Base-by-base conservation (phyloP, 2,888 invertebrate genomes). In the Lycaena phlaeas region DNA sequence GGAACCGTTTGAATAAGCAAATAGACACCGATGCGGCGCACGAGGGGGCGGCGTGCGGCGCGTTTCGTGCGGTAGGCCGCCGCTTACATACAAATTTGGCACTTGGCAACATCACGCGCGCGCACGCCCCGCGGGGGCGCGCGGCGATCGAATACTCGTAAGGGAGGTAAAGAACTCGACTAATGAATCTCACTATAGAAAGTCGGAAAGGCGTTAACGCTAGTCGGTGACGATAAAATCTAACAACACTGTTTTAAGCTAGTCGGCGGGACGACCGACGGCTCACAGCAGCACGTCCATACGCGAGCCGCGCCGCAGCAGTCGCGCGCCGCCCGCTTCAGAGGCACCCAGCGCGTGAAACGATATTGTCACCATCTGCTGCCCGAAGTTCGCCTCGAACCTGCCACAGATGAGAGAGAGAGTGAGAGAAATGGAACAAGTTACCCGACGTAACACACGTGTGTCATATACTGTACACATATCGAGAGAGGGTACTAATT, bases 381-480 rank as follows among this genome's bases (percentile, higher is more conserved):
- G 89, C 4, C 92, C 93, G 72, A 93, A 92, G 75, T 92, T 92
- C 15, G 92, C 92, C 74, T 93, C 93, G 75, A 93, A 93, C 72
- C 93, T 93, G 67, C 44, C 38, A 36, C 14, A 34, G n/a, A 27
- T n/a, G n/a, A n/a, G n/a, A n/a, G n/a, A n/a, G n/a, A n/a, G n/a
- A n/a, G n/a, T n/a, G n/a, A n/a, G n/a, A n/a, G n/a, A n/a, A n/a
- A n/a, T n/a, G n/a, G n/a, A n/a, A n/a, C n/a, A n/a, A n/a, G n/a
- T n/a, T n/a, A n/a, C n/a, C n/a, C n/a, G n/a, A n/a, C n/a, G n/a
- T n/a, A n/a, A n/a, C n/a, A n/a, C n/a, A n/a, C n/a, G n/a, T n/a
- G n/a, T n/a, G n/a, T n/a, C n/a, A n/a, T n/a, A n/a, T n/a, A n/a
- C n/a, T n/a, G n/a, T n/a, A n/a, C n/a, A n/a, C n/a, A n/a, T n/a